Evolutionary conservation across 2,888 invertebrate genomes (phyloP), one percentile per base, ranked within the genome.

Genomic region (Limnephilus rhombicus): DNA sequence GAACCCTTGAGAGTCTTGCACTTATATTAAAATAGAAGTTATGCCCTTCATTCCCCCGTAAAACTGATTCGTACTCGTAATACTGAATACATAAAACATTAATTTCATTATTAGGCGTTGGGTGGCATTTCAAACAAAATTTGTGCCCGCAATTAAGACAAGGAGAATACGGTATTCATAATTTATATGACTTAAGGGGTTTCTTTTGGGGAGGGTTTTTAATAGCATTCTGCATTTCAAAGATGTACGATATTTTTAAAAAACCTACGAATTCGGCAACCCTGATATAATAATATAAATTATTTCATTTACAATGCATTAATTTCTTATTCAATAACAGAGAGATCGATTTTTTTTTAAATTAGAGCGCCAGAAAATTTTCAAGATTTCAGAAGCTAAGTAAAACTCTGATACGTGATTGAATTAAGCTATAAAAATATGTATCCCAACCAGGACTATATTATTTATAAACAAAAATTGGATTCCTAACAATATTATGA

Each of bases 51-150:
- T 68, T 68, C n/a, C 68, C 68, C 7, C 24, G 68, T 68, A 4
- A 68, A 68, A n/a, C 24, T 68, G 68, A 68, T 68, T 68, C 45
- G n/a, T 81, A 92, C 45, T 88, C 91, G 85, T 91, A 89, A 85
- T 87, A 91, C 53, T 80, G 91, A 93, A 92, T 91, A 90, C 93
- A 93, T 93, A 93, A 93, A 93, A 93, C 92, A 93, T 93, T 93
- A 92, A 92, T 93, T 92, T 92, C 93, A 93, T 92, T 92, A 93
- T 93, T 92, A 90, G 92, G 83, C 91, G 91, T 88, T 82, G 91
- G 90, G 88, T 49, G 45, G 85, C 90, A 90, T 92, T 92, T 91
- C 88, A 85, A 93, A 93, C 93, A 85, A 93, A 93, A 93, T 93
- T 93, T 93, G 92, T 92, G 93, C 53, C 93, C 93, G 92, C 93